phyloP scores from a whole-genome alignment of 2,888 invertebrate genomes.

The Parthenolecanium corni region DNA sequence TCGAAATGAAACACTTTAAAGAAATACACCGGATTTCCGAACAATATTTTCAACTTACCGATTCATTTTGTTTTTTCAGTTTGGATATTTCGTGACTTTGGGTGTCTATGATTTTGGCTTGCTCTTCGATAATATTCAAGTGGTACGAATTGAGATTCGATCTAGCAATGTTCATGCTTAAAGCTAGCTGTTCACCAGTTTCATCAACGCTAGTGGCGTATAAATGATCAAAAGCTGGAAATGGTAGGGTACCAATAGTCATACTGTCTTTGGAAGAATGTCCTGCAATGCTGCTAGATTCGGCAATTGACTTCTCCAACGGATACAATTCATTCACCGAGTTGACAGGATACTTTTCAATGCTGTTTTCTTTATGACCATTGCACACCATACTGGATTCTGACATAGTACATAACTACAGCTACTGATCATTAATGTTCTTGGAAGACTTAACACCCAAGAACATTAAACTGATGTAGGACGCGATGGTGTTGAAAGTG shows the following conservation, averaged over 20 bases:
- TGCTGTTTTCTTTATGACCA: conserved; percentile 22
- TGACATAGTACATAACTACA: conserved; percentile 25
- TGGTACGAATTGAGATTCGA: conserved; percentile 17
- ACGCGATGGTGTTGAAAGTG: too few relatives aligned
- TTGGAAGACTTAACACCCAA: too few relatives aligned
- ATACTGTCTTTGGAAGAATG: conserved; percentile 7
- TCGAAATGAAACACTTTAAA: too few relatives aligned
- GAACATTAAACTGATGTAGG: too few relatives aligned
- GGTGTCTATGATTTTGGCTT: conserved; percentile 13
- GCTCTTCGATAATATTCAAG: conserved; percentile 22
- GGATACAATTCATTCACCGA: conserved; percentile 6
- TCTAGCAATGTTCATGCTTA: conserved; percentile 14
- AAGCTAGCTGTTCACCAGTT: conserved; percentile 31
- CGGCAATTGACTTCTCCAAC: conserved; percentile 1
- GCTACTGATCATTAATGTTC: not conserved
- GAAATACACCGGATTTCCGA: too few relatives aligned
- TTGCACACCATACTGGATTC: conserved; percentile 24
- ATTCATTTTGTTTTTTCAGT: conserved; percentile 19
- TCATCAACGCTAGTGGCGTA: conserved; percentile 52
- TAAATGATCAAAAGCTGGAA: conserved; percentile 52
- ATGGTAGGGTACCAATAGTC: conserved; percentile 24
- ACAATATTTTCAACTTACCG: not conserved
- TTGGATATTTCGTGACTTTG: conserved; percentile 19
- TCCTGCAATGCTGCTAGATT: conserved; percentile 1
- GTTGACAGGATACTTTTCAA: conserved; percentile 13